Base-by-base conservation (phyloP, 2,113 vertebrate genomes). In the Recurvirostra avosetta region DNA sequence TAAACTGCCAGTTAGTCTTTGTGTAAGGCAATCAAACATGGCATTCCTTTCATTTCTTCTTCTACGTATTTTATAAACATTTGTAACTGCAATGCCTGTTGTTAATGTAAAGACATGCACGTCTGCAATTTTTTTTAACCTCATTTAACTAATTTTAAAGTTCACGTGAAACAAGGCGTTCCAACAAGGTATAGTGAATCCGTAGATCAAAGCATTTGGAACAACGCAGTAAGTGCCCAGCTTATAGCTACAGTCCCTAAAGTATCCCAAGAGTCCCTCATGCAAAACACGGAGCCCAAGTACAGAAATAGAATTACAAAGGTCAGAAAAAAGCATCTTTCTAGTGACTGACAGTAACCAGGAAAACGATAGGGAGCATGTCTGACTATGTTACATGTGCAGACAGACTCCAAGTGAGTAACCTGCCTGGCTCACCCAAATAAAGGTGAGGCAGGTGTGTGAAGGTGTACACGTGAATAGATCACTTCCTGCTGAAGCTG, bases 391-490 rank as follows among this genome's bases (percentile, higher is more conserved):
- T 50, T 22, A 7, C 4, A 52, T 4, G 30, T 53, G 38, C 55
- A 41, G 25, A 34, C 41, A 87, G 36, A 73, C 41, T 58, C 29
- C 30, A 61, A 41, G 34, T 11, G 19, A 53, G 52, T 26, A 65
- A 74, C 13, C 13, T 85, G 79, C 25, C 15, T 50, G 65, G 41
- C 41, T 72, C 52, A 77, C 34, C 12, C 52, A 50, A 43, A 27
- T 32, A 62, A 56, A 25, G 40, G 17, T n/a, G 16, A 85, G 19
- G 45, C 16, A 55, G 12, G 43, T 23, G 15, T 10, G 13, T 45
- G 52, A 53, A 30, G 26, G 9, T 3, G 1, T 43, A 43, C 6
- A 3, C 3, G 2, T 34, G 43, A 59, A 0, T 1, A 41, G n/a
- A 68, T 32, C 2, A 0, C 41, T 82, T 86, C 21, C 49, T 71